Conservation (phyloP, 92 coral and sea anemone genomes). For the Epizoanthus rinbou region DNA sequence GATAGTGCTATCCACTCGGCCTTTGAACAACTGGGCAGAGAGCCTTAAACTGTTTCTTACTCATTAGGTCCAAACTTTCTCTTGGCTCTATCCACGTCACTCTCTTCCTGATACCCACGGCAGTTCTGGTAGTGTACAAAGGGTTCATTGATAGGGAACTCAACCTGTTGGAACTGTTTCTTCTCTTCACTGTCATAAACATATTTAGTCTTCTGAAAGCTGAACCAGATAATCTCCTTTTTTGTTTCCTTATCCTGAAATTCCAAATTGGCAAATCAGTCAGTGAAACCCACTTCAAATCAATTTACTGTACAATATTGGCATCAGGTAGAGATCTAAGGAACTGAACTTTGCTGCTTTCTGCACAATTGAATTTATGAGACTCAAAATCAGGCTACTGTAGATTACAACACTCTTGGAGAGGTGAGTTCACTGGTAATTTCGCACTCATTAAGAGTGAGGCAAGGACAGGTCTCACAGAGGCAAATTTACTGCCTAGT, state of each 20-base stretch:
- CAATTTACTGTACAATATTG: too few relatives aligned
- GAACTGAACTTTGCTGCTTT: too few relatives aligned
- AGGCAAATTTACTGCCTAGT: too few relatives aligned
- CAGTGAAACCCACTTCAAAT: not conserved
- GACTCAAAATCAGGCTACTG: too few relatives aligned
- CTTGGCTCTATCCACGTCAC: constrained; percentile 64
- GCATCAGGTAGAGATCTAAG: too few relatives aligned
- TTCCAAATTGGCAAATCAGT: not conserved
- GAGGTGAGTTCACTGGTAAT: too few relatives aligned
- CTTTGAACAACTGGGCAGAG: too few relatives aligned
- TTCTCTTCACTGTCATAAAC: constrained; percentile 95
- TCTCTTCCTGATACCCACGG: constrained; percentile 93
- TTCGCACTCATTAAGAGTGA: too few relatives aligned
- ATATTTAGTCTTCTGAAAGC: constrained; percentile 95
- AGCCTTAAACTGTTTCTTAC: constrained; percentile 44
- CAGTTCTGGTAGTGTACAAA: constrained; percentile 79
- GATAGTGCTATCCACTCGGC: too few relatives aligned
- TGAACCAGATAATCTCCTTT: constrained; percentile 85
- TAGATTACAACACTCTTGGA: too few relatives aligned
- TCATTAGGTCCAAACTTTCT: constrained; percentile 87
- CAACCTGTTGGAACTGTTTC: constrained; percentile 87
- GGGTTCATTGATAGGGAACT: constrained; percentile 86
- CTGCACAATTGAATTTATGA: too few relatives aligned
- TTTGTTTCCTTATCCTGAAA: constrained; percentile 82
- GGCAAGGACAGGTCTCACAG: too few relatives aligned